Percentiles rank a stretch among this genome's conserved stretches.
These are phyloP conservation scores for Bucco capensis DNA, from an alignment of 2,113 vertebrate species.

Conservation along the genomic window DNA sequence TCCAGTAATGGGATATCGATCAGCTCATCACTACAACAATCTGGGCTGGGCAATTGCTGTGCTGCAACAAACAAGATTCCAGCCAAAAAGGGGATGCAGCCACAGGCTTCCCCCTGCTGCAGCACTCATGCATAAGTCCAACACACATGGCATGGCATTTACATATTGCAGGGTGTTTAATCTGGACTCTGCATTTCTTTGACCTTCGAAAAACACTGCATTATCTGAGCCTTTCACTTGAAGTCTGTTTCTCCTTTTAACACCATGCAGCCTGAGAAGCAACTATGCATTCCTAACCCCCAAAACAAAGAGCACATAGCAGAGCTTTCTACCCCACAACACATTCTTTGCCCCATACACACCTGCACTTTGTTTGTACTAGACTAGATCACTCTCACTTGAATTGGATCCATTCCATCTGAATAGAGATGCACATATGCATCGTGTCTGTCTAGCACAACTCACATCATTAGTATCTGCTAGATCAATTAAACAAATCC, in stretches of 20 bases:
- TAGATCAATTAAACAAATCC: not conserved
- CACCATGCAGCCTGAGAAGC: not conserved
- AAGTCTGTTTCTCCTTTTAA: not conserved
- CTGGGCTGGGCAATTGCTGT: slow-evolving; percentile 70
- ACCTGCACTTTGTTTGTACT: not conserved
- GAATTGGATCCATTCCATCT: not conserved
- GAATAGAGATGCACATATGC: not conserved
- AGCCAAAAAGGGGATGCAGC: slow-evolving; percentile 42
- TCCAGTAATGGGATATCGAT: slow-evolving; percentile 85
- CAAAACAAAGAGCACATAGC: not conserved
- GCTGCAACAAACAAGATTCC: slow-evolving; percentile 58
- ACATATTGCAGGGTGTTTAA: slow-evolving; percentile 32
- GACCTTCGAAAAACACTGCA: slow-evolving; percentile 56
- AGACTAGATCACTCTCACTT: not conserved
- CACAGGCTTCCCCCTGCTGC: slow-evolving; percentile 17
- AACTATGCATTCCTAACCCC: not conserved
- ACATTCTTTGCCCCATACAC: not conserved
- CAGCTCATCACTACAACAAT: slow-evolving; percentile 73
- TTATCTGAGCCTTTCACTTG: slow-evolving; percentile 16
- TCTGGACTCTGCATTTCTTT: not conserved
- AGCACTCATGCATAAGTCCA: slow-evolving; percentile 21
- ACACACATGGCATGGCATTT: not conserved
- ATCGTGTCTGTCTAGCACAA: not conserved
- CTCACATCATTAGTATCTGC: not conserved
- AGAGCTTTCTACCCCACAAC: not conserved